Percentiles rank a stretch among this genome's conserved stretches.
Conservation (phyloP, 2,888 invertebrate genomes). For the Agrotis segetum region DNA sequence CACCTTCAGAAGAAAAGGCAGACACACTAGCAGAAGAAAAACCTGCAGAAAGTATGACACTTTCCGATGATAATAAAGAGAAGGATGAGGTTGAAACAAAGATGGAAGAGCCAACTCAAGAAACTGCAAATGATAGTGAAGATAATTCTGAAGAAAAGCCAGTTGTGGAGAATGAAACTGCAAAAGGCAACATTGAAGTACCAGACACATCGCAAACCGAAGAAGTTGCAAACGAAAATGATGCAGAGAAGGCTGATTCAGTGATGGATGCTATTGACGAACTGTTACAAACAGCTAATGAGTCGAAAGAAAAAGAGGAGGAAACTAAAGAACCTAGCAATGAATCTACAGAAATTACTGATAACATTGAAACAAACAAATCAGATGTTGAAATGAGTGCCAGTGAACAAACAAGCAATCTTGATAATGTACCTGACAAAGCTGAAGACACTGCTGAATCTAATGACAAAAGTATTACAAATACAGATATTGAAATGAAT, state of each 20-base stretch:
- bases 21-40: conserved; percentile 15
- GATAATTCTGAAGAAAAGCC: conserved; percentile 15
- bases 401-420: conserved; percentile 25
- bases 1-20: conserved; percentile 12
- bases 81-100: conserved; percentile 8
- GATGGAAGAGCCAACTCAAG: background rate
- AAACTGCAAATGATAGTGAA: conserved; percentile 1
- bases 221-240: conserved; percentile 26
- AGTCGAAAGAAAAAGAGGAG: conserved; percentile 28
- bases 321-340: conserved; percentile 24
- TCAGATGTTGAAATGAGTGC: conserved; percentile 54
- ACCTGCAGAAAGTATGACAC: conserved; percentile 9
- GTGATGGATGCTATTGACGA: conserved; percentile 59
- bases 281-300: conserved; percentile 44
- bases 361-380: conserved; percentile 38
- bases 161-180: conserved; percentile 8
- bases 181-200: conserved; percentile 30
- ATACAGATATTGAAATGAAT: conserved; percentile 34
- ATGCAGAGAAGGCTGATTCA: conserved; percentile 50
- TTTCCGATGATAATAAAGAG: conserved; percentile 20
- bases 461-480: conserved; percentile 14
- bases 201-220: conserved; percentile 46
- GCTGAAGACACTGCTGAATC: conserved; percentile 12
- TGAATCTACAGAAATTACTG: conserved; percentile 36
- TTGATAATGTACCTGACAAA: conserved; percentile 10